Evolutionary conservation across 2,888 invertebrate species (phyloP).

Genomic region (Leptopilina syphax): DNA sequence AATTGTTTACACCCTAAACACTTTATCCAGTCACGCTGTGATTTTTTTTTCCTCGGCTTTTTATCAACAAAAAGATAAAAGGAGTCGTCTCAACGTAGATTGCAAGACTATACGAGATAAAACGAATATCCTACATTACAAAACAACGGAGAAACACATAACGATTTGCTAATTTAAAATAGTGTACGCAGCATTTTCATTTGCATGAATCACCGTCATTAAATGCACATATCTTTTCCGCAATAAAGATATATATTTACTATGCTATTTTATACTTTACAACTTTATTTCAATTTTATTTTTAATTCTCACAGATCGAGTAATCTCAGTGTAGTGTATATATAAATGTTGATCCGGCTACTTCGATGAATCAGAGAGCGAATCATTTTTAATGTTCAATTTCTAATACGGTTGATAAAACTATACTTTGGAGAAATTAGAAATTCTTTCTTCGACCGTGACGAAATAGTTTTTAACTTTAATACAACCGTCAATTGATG

Average conservation of each 20-base stretch:
- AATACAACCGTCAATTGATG: neutral
- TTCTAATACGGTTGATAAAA: slow-evolving; percentile 19
- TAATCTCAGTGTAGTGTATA: neutral
- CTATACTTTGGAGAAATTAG: slow-evolving; percentile 5
- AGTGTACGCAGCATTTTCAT: slow-evolving; percentile 4
- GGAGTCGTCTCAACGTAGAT: slow-evolving; percentile 23
- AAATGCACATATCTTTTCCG: neutral
- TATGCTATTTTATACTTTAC: slow-evolving; percentile 3
- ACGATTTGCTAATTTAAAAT: slow-evolving; percentile 25
- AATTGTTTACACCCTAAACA: neutral
- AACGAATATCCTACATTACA: slow-evolving; percentile 37
- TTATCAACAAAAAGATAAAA: slow-evolving; percentile 18
- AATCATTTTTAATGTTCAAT: slow-evolving; percentile 16
- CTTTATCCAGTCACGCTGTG: slow-evolving; percentile 5
- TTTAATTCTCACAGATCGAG: neutral
- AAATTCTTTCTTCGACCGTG: slow-evolving; percentile 7
- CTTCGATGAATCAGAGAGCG: slow-evolving; percentile 31
- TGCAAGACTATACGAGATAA: slow-evolving; percentile 45
- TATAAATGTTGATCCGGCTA: neutral
- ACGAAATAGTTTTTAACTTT: neutral
- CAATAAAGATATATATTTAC: neutral
- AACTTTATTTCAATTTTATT: neutral
- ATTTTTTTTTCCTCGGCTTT: neutral
- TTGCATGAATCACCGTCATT: neutral
- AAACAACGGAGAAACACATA: slow-evolving; percentile 20